Percentiles rank a stretch among this genome's conserved stretches.
These are phyloP conservation scores for Ploceus nigricollis DNA, from an alignment of 2,113 vertebrate genomes.

Conservation along the genomic window DNA sequence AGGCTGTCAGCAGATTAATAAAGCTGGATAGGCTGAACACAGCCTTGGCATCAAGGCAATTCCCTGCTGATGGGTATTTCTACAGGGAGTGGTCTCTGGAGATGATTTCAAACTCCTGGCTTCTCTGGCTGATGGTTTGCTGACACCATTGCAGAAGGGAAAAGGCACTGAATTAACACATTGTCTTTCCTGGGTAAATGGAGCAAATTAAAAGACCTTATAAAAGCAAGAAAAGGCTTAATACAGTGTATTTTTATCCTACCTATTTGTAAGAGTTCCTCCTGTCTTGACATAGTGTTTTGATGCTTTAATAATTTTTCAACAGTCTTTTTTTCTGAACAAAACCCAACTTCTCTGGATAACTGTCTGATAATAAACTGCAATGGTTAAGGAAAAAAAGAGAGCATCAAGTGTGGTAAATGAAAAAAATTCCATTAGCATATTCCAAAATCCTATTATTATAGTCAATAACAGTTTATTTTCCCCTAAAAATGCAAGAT, in stretches of 20 bases:
- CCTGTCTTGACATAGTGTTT: not conserved
- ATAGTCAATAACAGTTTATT: not conserved
- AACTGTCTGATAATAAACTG: not conserved
- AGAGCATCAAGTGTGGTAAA: not conserved
- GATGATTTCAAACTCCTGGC: not conserved
- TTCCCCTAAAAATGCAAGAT: not conserved
- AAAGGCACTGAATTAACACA: not conserved
- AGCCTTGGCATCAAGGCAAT: not conserved
- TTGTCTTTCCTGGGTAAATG: not conserved
- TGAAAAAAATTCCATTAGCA: not conserved
- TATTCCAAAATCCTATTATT: not conserved
- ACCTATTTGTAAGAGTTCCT: not conserved
- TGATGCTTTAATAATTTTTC: not conserved
- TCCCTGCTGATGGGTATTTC: not conserved
- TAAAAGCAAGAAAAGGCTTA: not conserved
- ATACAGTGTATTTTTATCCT: not conserved
- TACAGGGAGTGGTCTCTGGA: not conserved
- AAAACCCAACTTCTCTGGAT: not conserved
- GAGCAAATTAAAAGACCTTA: not conserved
- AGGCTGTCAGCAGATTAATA: not conserved
- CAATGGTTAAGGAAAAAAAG: not conserved
- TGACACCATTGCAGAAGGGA: not conserved
- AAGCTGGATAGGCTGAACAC: not conserved
- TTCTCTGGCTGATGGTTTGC: not conserved
- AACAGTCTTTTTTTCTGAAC: not conserved